A percentile compares a stretch with the other conserved stretches of the same genome.
Conservation (phyloP, 30 jellyfish, hydroid and myxozoan genomes). For the Turritopsis dohrnii region DNA sequence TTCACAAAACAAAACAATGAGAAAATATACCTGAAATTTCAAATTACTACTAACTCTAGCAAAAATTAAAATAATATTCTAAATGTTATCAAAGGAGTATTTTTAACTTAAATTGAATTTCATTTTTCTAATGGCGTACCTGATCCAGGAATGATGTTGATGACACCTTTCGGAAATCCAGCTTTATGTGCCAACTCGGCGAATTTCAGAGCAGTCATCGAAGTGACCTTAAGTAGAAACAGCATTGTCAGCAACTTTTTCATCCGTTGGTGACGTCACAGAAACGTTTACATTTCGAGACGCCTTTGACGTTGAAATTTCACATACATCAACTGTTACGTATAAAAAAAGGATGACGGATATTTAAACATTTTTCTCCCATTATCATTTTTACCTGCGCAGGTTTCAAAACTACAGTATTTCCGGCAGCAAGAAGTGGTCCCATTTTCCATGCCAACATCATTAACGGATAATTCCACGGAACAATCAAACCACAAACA, state of each 20-base stretch:
- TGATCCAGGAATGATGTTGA: conserved; percentile 96
- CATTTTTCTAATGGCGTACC: conserved; percentile 13
- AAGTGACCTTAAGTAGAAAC: no score
- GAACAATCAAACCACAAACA: conserved; percentile 98
- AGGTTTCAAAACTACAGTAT: conserved; percentile 93
- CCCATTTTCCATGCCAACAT: conserved; percentile 99
- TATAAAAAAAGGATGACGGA: background rate
- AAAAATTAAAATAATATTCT: no score
- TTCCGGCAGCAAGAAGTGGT: conserved; percentile 98
- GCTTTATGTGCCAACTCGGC: conserved; percentile 97
- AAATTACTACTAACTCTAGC: no score
- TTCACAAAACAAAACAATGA: background rate
- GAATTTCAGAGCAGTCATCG: conserved; percentile 95
- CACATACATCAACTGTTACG: background rate
- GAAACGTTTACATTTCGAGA: no score
- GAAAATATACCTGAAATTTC: no score
- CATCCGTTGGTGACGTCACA: no score
- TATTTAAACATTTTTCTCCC: background rate
- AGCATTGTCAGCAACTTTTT: no score
- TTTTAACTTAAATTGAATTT: background rate
- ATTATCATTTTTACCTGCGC: conserved; percentile 71
- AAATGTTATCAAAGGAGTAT: no score
- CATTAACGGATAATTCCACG: conserved; percentile 99
- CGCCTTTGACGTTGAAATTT: no score
- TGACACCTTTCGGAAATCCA: conserved; percentile 97